Percentiles rank a stretch among this genome's conserved stretches.
Conservation (phyloP, 2,888 invertebrate genomes). For the Drosophila rellima region DNA sequence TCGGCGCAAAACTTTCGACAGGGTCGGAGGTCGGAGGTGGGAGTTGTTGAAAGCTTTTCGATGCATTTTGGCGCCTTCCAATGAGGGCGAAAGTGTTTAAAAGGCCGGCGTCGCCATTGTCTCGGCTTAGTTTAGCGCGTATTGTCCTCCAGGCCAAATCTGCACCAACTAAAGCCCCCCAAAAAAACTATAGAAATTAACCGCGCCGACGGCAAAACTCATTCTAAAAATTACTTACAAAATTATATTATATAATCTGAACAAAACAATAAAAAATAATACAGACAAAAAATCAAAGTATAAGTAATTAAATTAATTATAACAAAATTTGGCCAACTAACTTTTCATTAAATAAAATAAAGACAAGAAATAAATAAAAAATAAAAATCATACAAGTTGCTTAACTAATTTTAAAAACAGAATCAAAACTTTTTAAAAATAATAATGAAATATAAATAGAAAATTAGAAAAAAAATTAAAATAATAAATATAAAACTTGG, state of each 20-base stretch:
- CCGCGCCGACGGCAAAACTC: constrained; percentile 30
- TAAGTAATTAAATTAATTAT: background rate
- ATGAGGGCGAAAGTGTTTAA: constrained; percentile 53
- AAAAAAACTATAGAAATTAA: background rate
- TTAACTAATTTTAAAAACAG: no score
- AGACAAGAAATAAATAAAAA: no score
- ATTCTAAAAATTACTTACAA: background rate
- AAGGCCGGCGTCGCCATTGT: constrained; percentile 59
- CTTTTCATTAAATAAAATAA: constrained; percentile 7
- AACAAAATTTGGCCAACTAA: constrained; percentile 22
- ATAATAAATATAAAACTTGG: constrained; percentile 27
- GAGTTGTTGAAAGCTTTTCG: constrained; percentile 51
- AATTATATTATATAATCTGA: background rate
- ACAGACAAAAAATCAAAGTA: background rate
- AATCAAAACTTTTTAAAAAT: background rate
- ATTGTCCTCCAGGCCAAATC: constrained; percentile 53
- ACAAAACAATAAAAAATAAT: constrained; percentile 9
- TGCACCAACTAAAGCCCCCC: no score
- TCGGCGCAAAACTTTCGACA: constrained; percentile 14
- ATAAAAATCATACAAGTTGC: background rate
- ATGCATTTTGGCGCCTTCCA: constrained; percentile 70
- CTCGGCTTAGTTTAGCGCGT: constrained; percentile 69
- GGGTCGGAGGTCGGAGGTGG: background rate
- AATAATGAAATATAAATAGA: background rate
- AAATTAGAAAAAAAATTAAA: constrained; percentile 1